Percentiles rank a stretch among this genome's conserved stretches.
These are phyloP conservation scores for Spermophilus dauricus DNA, from an alignment of 2,113 vertebrate species.

Conservation along the genomic window DNA sequence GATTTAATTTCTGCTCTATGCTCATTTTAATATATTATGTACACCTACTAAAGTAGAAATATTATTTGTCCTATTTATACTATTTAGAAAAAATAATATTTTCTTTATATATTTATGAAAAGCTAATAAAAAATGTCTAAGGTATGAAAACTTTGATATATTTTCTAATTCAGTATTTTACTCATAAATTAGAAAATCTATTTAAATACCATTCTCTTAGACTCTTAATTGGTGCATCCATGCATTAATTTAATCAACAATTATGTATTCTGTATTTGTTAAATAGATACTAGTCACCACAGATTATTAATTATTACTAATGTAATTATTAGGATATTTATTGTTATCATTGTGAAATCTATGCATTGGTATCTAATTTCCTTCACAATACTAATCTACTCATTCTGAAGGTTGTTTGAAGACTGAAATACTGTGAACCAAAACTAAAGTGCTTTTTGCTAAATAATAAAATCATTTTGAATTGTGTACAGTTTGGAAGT, in stretches of 20 bases:
- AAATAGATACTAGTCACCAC: not conserved
- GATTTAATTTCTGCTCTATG: not conserved
- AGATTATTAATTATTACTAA: slow-evolving; percentile 34
- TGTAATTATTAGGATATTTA: not conserved
- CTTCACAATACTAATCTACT: not conserved
- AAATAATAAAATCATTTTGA: not conserved
- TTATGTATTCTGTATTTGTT: not conserved
- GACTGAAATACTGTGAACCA: not conserved
- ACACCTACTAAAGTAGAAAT: not conserved
- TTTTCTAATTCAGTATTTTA: not conserved
- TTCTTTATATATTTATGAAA: not conserved
- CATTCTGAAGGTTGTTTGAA: slow-evolving; percentile 12
- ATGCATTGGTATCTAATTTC: not conserved
- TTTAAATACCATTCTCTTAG: not conserved
- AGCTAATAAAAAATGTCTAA: not conserved
- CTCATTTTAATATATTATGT: not conserved
- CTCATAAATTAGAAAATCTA: not conserved
- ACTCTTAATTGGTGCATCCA: not conserved
- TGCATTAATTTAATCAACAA: not conserved
- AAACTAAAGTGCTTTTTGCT: not conserved
- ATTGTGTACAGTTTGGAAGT: not conserved
- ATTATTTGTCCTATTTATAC: not conserved
- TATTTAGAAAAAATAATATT: not conserved
- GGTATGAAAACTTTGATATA: not conserved
- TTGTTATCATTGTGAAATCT: slow-evolving; percentile 4